A percentile compares a stretch with the other conserved stretches of the same genome.
These are phyloP conservation scores for Ips nitidus DNA, from an alignment of 1,140 invertebrate species.

Conservation along the genomic window DNA sequence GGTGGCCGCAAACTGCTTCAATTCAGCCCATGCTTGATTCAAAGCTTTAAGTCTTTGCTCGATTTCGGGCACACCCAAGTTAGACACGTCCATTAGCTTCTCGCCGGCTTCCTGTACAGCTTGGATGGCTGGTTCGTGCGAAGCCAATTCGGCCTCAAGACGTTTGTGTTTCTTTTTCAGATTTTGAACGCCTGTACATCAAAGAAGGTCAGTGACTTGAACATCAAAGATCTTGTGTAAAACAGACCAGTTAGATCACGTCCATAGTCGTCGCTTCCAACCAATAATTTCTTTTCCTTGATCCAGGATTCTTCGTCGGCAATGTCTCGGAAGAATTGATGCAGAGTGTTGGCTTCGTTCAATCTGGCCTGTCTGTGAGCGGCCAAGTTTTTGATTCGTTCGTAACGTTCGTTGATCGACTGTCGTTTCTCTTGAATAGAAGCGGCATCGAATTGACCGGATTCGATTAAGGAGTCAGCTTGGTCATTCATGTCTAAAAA, in stretches of 20 bases:
- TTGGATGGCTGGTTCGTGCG: conserved; percentile 96
- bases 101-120: conserved; percentile 95
- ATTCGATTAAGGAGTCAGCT: conserved; percentile 91
- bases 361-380: conserved; percentile 86
- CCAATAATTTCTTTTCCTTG: conserved; percentile 97
- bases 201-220: neutral
- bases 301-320: conserved; percentile 99
- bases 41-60: conserved; percentile 83
- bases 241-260: conserved; percentile 82
- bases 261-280: conserved; percentile 97
- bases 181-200: conserved; percentile 79
- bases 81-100: conserved; percentile 96
- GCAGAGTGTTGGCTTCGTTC: conserved; percentile 94
- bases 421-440: conserved; percentile 91
- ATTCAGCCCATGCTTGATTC: conserved; percentile 86
- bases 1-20: conserved; percentile 84
- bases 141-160: conserved; percentile 91
- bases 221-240: neutral
- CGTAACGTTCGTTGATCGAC: conserved; percentile 93
- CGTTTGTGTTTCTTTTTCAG: conserved; percentile 98
- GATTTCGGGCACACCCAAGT: conserved; percentile 94
- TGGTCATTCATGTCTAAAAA: conserved; percentile 84
- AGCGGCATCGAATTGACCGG: conserved; percentile 91
- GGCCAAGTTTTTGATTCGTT: conserved; percentile 90
- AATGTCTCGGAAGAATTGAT: conserved; percentile 99